Percentiles rank a stretch among this genome's conserved stretches.
phyloP scores from a whole-genome alignment of 2,888 invertebrate genomes.

The Argyra leucocephala region DNA sequence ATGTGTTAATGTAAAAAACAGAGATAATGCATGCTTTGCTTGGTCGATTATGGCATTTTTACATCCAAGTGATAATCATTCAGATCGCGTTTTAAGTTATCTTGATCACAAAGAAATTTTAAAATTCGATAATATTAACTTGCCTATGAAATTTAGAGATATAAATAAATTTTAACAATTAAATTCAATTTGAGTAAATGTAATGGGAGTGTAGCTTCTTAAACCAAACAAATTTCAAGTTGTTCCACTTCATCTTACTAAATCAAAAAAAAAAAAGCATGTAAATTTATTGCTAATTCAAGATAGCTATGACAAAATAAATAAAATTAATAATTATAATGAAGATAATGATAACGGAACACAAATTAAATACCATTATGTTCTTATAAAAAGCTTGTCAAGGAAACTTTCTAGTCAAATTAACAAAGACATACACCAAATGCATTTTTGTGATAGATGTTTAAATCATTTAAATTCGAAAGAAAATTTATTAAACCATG shows the following conservation, averaged over 20 bases:
- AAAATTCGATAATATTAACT: not conserved
- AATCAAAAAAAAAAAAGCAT: not conserved
- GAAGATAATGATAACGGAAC: not conserved
- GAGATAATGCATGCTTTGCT: not conserved
- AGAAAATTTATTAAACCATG: not conserved
- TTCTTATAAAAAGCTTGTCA: not conserved
- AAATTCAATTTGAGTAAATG: not conserved
- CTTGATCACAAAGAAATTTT: not conserved
- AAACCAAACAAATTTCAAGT: not conserved
- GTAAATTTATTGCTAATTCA: not conserved
- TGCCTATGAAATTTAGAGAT: not conserved
- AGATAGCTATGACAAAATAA: not conserved
- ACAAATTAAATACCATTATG: not conserved
- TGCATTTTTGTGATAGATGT: not conserved
- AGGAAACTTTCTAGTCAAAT: not conserved
- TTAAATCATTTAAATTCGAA: not conserved
- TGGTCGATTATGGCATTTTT: not conserved
- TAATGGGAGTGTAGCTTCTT: not conserved
- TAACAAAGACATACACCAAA: not conserved
- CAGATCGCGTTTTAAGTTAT: not conserved
- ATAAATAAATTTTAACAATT: not conserved
- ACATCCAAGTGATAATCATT: not conserved
- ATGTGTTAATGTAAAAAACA: not conserved
- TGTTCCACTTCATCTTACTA: not conserved
- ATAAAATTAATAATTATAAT: not conserved